Base-by-base conservation (phyloP, 2,113 vertebrate species). In the Carettochelys insculpta region DNA sequence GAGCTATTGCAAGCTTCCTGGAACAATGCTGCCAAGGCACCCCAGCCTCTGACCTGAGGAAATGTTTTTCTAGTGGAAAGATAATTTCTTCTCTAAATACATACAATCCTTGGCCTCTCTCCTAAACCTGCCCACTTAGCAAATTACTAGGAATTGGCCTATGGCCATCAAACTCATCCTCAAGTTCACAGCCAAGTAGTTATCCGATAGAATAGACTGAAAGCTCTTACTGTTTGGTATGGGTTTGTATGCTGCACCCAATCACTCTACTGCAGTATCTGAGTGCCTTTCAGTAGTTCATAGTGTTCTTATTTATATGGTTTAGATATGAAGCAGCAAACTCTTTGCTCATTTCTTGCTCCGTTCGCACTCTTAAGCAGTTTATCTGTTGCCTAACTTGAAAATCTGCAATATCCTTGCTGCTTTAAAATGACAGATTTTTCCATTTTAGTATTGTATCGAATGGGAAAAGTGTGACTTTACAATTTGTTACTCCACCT, bases 191-290 rank as follows among this genome's bases (percentile, higher is more conserved):
- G 45, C 58, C 31, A 77, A 56, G 38, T 0, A 27, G 45, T 45
- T 12, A n/a, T 16, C 71, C 53, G 6, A 4, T 20, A 5, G 3
- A 0, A 48, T 5, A 1, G 13, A 3, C 12, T 11, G 13, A 1
- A 56, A 56, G 54, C 29, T 56, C 54, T 56, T 56, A 54, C 25
- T 56, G 29, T 56, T 27, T 25, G 25, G 9, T 56, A 56, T 11
- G 2, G 5, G 34, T 68, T 38, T 68, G 9, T 68, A 38, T 38
- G 61, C n/a, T 17, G 19, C 3, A 3, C n/a, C 61, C 34, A 19
- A n/a, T 34, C n/a, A n/a, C n/a, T n/a, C n/a, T n/a, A 45, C 38
- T 45, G 43, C 13, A 27, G 41, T 45, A 45, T 45, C 71, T 75
- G 41, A 73, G 71, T 43, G 41, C 71, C 22, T 13, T 75, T 25